Evolutionary conservation across 2,888 invertebrate species (phyloP), one percentile per base, ranked within the genome.

Genomic region (Calliopum simillimum): DNA sequence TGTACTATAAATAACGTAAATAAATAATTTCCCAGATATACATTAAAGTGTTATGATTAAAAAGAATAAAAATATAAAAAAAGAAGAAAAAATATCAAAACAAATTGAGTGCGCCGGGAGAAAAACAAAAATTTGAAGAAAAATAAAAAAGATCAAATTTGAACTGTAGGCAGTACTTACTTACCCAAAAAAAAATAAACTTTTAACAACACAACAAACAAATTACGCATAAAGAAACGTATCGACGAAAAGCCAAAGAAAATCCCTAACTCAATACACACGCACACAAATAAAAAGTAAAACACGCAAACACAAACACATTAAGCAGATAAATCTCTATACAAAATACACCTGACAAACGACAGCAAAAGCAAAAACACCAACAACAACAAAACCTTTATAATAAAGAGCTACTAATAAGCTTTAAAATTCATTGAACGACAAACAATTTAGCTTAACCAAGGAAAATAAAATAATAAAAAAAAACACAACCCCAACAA

Each of bases 401-500:
- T 19, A 13, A 23, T 25, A 63, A 62, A 44, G 49, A 63, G 47
- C 19, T 47, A 62, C 51, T 63, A 63, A 63, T 63, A 63, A 63
- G 63, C 63, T 63, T 63, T 63, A 51, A 63, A 63, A 23, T 63
- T 63, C 51, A 49, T 33, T 51, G 63, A 63, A 63, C 25, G 49
- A 63, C 51, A 51, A 62, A 51, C 11, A 51, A 51, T 51, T 51
- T 21, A 51, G 14, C 51, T 16, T 33, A 8, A 33, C 58, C 13
- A 25, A 33, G 23, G 19, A n/a, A 13, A 55, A 2, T 13, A 19
- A 58, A 58, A 2, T 13, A 19, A 58, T 25, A 11, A 16, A 58
- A 58, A 58, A 14, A 58, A 58, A 58, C n/a, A 16, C n/a, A 61
- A 61, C 8, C 8, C 8, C 33, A 33, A 33, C 5, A 33, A 33